Evolutionary conservation across 2,113 vertebrate species (phyloP).

Genomic region (Oryzias curvinotus): DNA sequence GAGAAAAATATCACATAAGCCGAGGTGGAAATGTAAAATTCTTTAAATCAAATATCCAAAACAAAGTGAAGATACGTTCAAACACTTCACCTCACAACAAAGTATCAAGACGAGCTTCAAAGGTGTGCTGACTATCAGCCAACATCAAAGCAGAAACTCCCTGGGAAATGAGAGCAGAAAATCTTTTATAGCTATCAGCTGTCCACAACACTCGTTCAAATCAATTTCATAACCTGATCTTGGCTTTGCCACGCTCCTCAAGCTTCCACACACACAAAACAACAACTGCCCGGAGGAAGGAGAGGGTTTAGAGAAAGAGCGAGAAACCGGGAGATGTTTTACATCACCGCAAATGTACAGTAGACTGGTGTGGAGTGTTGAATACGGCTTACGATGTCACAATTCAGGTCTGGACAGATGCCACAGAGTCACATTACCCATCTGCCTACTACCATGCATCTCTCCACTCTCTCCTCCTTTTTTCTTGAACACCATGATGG

Average conservation of each 20-base stretch:
- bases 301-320: constrained; percentile 31
- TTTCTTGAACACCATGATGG: constrained; percentile 46
- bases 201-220: constrained; percentile 77
- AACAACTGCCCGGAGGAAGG: constrained; percentile 44
- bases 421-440: constrained; percentile 70
- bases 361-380: constrained; percentile 56
- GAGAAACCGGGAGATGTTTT: constrained; percentile 69
- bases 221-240: constrained; percentile 80
- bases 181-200: constrained; percentile 77
- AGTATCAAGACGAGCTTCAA: constrained; percentile 56
- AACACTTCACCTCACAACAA: constrained; percentile 40
- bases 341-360: constrained; percentile 79
- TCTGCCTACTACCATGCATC: constrained; percentile 25
- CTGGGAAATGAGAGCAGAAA: constrained; percentile 70
- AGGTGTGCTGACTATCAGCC: constrained; percentile 57
- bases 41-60: too few species aligned
- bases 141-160: constrained; percentile 74
- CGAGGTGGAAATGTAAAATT: too few species aligned
- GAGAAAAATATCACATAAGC: too few species aligned
- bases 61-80: background rate
- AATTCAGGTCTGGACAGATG: constrained; percentile 63
- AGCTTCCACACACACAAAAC: constrained; percentile 31
- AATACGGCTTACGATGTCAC: constrained; percentile 68
- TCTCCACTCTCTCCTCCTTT: constrained; percentile 19
- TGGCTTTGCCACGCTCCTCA: constrained; percentile 58